These are phyloP conservation scores for Glyphotaelius pellucidus DNA, from an alignment of 2,888 invertebrate genomes.

Conservation along the genomic window DNA sequence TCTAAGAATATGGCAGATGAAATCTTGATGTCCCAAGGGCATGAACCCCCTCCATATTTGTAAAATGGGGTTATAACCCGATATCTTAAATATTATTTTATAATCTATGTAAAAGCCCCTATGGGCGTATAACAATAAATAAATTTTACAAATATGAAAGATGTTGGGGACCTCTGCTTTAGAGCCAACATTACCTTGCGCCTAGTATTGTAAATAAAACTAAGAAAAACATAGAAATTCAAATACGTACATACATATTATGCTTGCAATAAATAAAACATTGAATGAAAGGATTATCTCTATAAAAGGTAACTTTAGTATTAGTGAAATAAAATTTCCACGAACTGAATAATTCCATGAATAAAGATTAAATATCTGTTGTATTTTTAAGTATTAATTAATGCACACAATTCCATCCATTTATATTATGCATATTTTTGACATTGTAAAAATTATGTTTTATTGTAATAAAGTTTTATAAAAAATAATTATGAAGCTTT, in stretches of 20 bases:
- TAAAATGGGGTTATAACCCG: no score
- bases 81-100: no score
- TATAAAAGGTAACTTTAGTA: background rate
- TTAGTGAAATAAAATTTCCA: background rate
- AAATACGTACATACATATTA: background rate
- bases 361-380: background rate
- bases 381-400: background rate
- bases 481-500: background rate
- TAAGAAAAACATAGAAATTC: background rate
- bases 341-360: constrained; percentile 2
- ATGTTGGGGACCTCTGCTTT: background rate
- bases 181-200: background rate
- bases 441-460: constrained; percentile 16
- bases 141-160: no score
- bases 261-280: background rate
- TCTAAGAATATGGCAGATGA: no score
- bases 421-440: constrained; percentile 7
- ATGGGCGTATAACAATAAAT: no score
- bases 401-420: constrained; percentile 2
- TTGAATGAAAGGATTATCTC: background rate
- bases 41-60: no score
- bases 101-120: no score
- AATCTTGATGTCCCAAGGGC: no score
- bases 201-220: background rate
- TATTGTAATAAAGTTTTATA: constrained; percentile 31